Conservation (phyloP, 2,888 invertebrate genomes). For the Caenorhabditis panamensis region DNA sequence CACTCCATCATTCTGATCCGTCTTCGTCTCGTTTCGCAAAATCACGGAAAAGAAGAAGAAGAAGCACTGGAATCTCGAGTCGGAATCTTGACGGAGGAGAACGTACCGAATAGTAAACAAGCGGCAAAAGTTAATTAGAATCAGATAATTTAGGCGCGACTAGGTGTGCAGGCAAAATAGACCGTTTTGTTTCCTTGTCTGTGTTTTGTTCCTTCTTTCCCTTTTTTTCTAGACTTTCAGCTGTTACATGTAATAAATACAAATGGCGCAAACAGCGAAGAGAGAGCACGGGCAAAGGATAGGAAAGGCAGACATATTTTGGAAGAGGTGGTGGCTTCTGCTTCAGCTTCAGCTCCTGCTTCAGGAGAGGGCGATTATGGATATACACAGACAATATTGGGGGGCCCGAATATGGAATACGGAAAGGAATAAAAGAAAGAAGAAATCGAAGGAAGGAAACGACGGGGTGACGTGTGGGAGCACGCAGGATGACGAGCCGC, state of each 20-base stretch:
- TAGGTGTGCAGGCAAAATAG: too few species aligned
- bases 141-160: too few species aligned
- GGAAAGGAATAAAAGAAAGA: conserved; percentile 42
- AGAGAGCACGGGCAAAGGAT: not conserved
- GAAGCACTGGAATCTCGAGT: conserved; percentile 5
- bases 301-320: not conserved
- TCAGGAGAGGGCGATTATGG: conserved; percentile 15
- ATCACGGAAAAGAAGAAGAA: not conserved
- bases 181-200: not conserved
- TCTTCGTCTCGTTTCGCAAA: not conserved
- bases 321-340: not conserved
- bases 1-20: conserved; percentile 33
- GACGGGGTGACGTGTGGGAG: conserved; percentile 28
- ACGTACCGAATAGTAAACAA: conserved; percentile 9
- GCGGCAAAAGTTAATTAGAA: conserved; percentile 1
- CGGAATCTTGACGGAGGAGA: conserved; percentile 3
- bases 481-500: conserved; percentile 28
- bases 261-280: not conserved
- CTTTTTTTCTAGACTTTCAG: conserved; percentile 10
- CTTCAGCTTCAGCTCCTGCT: not conserved
- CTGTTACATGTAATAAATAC: not conserved
- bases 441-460: conserved; percentile 15
- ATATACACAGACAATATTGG: conserved; percentile 13
- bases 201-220: not conserved
- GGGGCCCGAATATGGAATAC: conserved; percentile 37